phyloP scores from a whole-genome alignment of 2,113 vertebrate genomes.

The Chinchilla lanigera region DNA sequence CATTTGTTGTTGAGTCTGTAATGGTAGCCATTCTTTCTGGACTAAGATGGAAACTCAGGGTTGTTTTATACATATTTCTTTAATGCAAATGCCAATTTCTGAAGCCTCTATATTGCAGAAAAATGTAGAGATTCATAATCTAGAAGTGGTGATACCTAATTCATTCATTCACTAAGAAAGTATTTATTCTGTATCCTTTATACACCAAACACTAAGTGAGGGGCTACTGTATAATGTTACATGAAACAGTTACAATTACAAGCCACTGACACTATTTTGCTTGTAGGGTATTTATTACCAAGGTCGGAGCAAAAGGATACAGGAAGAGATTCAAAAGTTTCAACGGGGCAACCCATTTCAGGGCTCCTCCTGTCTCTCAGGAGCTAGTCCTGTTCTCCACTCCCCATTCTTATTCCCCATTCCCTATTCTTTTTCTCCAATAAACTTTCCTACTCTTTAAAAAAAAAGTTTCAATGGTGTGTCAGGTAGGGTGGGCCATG shows the following conservation, averaged over 20 bases:
- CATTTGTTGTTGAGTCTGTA: not conserved
- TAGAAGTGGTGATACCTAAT: constrained; percentile 31
- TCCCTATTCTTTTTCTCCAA: too few relatives aligned
- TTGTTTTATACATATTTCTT: not conserved
- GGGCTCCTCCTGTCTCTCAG: too few relatives aligned
- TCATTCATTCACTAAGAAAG: not conserved
- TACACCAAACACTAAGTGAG: not conserved
- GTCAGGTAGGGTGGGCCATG: not conserved
- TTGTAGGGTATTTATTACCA: not conserved
- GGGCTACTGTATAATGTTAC: not conserved
- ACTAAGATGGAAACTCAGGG: not conserved
- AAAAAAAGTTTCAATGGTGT: constrained; percentile 36
- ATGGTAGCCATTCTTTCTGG: not conserved
- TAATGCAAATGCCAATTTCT: not conserved
- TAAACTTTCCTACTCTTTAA: too few relatives aligned
- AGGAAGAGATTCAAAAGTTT: constrained; percentile 64
- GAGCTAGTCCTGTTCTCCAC: too few relatives aligned
- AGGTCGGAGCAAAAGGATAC: constrained; percentile 60
- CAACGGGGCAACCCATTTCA: not conserved
- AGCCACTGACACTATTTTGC: not conserved
- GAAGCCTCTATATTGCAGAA: not conserved
- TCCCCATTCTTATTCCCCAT: too few relatives aligned
- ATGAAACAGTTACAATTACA: not conserved
- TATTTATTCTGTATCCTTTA: constrained; percentile 4
- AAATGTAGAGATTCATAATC: not conserved